Percentiles rank a stretch among this genome's conserved stretches.
Evolutionary conservation across 2,797 vertebrate genomes (phyloP).

Genomic region (Danio aesculapii): DNA sequence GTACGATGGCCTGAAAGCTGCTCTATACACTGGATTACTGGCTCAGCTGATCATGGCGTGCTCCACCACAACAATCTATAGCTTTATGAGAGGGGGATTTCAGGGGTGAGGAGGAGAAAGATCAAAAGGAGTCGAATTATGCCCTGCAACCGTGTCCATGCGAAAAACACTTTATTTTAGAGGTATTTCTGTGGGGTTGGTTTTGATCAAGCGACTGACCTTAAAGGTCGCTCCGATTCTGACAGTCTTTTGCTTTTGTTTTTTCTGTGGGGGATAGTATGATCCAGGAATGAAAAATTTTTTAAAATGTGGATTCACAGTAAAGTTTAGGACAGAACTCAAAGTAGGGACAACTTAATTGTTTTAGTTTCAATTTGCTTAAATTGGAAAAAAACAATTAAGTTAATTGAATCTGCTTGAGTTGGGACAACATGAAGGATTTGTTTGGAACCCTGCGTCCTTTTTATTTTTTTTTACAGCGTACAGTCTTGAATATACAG

Average conservation of each 20-base stretch:
- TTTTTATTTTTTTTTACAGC: too few relatives aligned
- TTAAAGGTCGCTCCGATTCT: neutral
- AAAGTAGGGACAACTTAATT: too few relatives aligned
- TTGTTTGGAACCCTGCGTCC: too few relatives aligned
- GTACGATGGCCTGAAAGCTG: neutral
- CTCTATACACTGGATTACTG: conserved; percentile 59
- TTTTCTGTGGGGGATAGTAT: neutral
- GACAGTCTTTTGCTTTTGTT: neutral
- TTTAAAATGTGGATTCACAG: too few relatives aligned
- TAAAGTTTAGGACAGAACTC: too few relatives aligned
- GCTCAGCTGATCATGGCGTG: conserved; percentile 41
- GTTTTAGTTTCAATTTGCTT: too few relatives aligned
- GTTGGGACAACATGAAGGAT: too few relatives aligned
- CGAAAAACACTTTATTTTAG: neutral
- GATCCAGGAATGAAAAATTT: neutral
- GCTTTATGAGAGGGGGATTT: conserved; percentile 25
- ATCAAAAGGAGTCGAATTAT: neutral
- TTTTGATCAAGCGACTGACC: neutral
- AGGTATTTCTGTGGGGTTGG: neutral
- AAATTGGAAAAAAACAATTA: too few relatives aligned
- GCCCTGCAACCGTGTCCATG: neutral
- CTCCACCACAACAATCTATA: conserved; percentile 23
- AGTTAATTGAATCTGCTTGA: too few relatives aligned
- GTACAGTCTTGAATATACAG: too few relatives aligned
- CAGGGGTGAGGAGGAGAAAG: neutral